Evolutionary conservation across 2,113 vertebrate genomes (phyloP).

Genomic region (Pachycephala philippinensis): DNA sequence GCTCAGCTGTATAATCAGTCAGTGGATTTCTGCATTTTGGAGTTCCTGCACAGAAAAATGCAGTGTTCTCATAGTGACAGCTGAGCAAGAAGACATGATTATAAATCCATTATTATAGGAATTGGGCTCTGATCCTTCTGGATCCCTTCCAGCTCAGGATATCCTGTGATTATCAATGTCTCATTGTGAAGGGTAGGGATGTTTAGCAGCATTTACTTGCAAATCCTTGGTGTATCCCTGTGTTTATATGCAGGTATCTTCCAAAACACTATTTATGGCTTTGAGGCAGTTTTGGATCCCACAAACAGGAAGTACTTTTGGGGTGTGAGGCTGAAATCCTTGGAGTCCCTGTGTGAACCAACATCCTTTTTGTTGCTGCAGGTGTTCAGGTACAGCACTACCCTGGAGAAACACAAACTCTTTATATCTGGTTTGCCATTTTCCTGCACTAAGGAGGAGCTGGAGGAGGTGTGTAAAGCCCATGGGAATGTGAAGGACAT

Average conservation of each 20-base stretch:
- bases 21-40: background rate
- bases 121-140: background rate
- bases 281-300: background rate
- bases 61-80: background rate
- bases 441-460: conserved; percentile 87
- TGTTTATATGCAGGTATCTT: background rate
- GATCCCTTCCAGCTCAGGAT: background rate
- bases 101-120: background rate
- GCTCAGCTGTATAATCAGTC: background rate
- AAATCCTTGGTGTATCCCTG: background rate
- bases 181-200: fast-evolving
- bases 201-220: background rate
- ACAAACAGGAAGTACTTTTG: background rate
- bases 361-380: conserved; percentile 10
- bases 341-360: background rate
- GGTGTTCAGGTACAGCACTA: conserved; percentile 92
- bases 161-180: background rate
- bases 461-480: conserved; percentile 82
- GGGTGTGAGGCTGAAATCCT: background rate
- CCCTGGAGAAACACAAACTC: conserved; percentile 93
- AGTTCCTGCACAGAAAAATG: background rate
- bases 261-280: fast-evolving
- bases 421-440: conserved; percentile 94
- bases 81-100: background rate
- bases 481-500: conserved; percentile 88